A percentile compares a stretch with the other conserved stretches of the same genome.
phyloP scores from a whole-genome alignment of 1,140 invertebrate species.

The Euwallacea similis region DNA sequence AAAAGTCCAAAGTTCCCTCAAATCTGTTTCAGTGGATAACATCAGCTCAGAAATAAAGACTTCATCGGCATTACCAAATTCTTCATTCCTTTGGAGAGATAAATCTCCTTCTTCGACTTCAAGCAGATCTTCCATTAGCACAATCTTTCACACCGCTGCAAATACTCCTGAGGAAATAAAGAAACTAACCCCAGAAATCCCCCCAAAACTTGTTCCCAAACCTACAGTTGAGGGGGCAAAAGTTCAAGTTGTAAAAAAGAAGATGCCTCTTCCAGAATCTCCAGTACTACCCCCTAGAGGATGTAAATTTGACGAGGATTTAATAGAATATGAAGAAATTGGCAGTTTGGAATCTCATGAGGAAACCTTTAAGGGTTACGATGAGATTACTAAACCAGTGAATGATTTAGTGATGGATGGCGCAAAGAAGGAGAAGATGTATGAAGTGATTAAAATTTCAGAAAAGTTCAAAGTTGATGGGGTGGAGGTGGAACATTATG shows the following conservation, averaged over 20 bases:
- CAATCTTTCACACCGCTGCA: not conserved
- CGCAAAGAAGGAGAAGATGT: constrained; percentile 6
- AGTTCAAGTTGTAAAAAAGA: constrained; percentile 21
- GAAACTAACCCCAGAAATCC: constrained; percentile 35
- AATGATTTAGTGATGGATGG: constrained; percentile 7
- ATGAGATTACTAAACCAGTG: constrained; percentile 28
- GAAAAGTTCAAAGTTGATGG: not conserved
- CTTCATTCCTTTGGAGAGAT: constrained; percentile 45
- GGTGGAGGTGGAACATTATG: constrained; percentile 40
- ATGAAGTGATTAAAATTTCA: constrained; percentile 20
- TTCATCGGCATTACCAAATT: constrained; percentile 37
- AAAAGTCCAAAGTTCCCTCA: constrained; percentile 32
- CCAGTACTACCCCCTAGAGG: not conserved
- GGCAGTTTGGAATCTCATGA: not conserved
- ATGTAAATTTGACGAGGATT: not conserved
- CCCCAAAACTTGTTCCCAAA: constrained; percentile 18
- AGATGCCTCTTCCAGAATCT: constrained; percentile 31
- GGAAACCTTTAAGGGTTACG: constrained; percentile 26
- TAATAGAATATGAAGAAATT: constrained; percentile 28
- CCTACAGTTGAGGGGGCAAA: not conserved
- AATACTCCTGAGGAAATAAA: constrained; percentile 2
- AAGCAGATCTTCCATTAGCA: constrained; percentile 14
- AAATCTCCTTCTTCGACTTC: constrained; percentile 25
- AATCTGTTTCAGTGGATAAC: constrained; percentile 29
- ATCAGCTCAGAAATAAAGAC: constrained; percentile 12